phyloP scores from a whole-genome alignment of 1,140 invertebrate species.

The Tetragnatha versicolor region DNA sequence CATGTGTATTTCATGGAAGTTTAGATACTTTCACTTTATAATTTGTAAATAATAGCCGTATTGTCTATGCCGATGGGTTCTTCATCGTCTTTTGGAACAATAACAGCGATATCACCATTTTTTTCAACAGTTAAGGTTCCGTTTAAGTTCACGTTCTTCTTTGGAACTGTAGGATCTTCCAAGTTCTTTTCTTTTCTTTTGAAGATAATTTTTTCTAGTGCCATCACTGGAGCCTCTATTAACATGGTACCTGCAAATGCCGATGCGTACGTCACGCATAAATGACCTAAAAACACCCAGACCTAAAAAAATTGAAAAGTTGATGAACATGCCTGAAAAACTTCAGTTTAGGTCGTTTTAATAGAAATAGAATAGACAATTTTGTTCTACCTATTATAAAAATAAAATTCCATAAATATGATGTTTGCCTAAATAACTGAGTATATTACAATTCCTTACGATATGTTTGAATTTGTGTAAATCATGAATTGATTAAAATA shows the following conservation, averaged over 20 bases:
- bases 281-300: slow-evolving; percentile 37
- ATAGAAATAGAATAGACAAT: no score
- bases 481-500: background rate
- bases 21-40: no score
- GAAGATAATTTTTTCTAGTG: slow-evolving; percentile 56
- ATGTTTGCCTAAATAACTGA: background rate
- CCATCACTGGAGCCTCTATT: slow-evolving; percentile 55
- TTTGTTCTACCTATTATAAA: no score
- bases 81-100: background rate
- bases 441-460: background rate
- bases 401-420: background rate
- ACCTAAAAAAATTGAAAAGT: background rate
- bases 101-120: slow-evolving; percentile 3
- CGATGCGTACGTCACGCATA: slow-evolving; percentile 43
- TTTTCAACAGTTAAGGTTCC: slow-evolving; percentile 4
- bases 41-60: slow-evolving; percentile 1
- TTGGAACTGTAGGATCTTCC: background rate
- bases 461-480: background rate
- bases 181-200: background rate
- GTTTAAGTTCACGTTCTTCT: slow-evolving; percentile 15
- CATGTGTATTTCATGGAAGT: no score
- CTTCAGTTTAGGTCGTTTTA: no score
- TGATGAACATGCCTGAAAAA: no score
- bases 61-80: slow-evolving; percentile 19
- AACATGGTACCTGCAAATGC: slow-evolving; percentile 51